A percentile compares a stretch with the other conserved stretches of the same genome.
phyloP scores from a whole-genome alignment of 2,113 vertebrate species.

The Oreotrochilus melanogaster region DNA sequence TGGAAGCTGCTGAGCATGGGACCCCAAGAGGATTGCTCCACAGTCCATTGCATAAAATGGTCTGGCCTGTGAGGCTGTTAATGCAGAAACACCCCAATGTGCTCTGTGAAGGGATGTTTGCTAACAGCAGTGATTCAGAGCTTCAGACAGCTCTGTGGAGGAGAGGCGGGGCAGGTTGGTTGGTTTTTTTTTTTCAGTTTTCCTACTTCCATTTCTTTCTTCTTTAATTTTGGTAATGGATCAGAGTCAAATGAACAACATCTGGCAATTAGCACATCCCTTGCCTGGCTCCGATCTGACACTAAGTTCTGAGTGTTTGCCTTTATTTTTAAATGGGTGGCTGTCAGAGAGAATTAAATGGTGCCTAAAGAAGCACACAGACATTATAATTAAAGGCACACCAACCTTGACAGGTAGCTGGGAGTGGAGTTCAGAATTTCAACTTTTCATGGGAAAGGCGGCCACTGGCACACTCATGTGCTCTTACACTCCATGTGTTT shows the following conservation, averaged over 20 bases:
- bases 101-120: slow-evolving; percentile 12
- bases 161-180: not conserved
- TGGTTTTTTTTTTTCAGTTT: not conserved
- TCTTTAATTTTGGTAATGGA: slow-evolving; percentile 65
- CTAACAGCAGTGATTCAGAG: not conserved
- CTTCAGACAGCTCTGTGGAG: slow-evolving; percentile 40
- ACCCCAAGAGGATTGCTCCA: slow-evolving; percentile 63
- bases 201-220: not conserved
- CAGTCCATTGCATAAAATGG: slow-evolving; percentile 62
- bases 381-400: slow-evolving; percentile 79
- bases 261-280: slow-evolving; percentile 78
- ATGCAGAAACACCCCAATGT: slow-evolving; percentile 46
- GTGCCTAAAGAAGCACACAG: slow-evolving; percentile 75
- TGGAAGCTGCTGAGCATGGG: not conserved
- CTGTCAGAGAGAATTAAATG: slow-evolving; percentile 78
- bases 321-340: slow-evolving; percentile 80
- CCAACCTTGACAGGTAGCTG: slow-evolving; percentile 75
- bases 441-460: slow-evolving; percentile 25
- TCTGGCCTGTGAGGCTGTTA: slow-evolving; percentile 45
- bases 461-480: not conserved
- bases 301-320: slow-evolving; percentile 78
- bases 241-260: slow-evolving; percentile 74
- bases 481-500: slow-evolving; percentile 1
- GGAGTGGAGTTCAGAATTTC: slow-evolving; percentile 57
- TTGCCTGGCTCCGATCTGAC: slow-evolving; percentile 66